These are phyloP conservation scores for Recurvirostra avosetta DNA, from an alignment of 2,113 vertebrate genomes.

Conservation along the genomic window DNA sequence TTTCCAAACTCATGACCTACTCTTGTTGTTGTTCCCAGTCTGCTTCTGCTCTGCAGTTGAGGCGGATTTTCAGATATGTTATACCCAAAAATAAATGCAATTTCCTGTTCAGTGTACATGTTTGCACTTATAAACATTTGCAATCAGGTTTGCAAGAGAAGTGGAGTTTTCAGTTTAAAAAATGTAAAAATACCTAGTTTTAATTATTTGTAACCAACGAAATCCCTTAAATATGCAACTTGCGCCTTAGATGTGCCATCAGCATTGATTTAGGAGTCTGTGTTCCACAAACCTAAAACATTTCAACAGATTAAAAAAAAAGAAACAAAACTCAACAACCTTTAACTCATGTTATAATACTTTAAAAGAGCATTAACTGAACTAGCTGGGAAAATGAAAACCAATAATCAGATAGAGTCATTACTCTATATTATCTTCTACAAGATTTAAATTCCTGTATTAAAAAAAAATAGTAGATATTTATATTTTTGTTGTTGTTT, in stretches of 20 bases:
- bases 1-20: background rate
- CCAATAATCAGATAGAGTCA: background rate
- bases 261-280: background rate
- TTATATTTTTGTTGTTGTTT: slow-evolving; percentile 31
- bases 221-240: background rate
- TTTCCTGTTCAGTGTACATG: background rate
- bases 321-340: background rate
- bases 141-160: background rate
- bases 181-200: background rate
- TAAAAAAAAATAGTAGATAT: background rate
- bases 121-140: background rate
- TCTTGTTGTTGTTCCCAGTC: background rate
- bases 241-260: background rate
- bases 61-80: background rate
- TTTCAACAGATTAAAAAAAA: background rate
- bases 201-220: background rate
- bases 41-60: background rate
- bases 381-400: slow-evolving; percentile 4
- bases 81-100: background rate
- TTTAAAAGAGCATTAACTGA: slow-evolving; percentile 16
- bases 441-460: background rate
- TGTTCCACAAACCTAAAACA: background rate
- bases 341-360: background rate
- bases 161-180: background rate
- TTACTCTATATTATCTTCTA: background rate